Evolutionary conservation across 2,797 vertebrate species (phyloP).

Genomic region (Molossus alvarezi): DNA sequence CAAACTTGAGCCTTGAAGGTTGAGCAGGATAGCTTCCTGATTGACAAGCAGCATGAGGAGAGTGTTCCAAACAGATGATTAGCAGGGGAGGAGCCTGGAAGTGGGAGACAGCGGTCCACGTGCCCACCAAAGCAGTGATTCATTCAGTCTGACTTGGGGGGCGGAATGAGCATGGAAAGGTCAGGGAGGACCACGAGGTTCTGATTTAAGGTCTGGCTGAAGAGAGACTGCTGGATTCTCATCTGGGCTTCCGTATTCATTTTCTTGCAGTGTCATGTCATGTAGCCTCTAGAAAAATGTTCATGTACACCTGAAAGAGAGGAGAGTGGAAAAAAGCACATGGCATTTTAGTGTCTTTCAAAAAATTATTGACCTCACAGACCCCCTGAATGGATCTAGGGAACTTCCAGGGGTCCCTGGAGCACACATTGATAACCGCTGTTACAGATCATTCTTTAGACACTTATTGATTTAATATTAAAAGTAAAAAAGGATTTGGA

Average conservation of each 20-base stretch:
- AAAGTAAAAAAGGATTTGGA: neutral
- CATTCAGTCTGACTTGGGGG: neutral
- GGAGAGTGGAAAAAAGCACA: neutral
- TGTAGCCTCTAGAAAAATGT: neutral
- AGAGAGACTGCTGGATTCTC: neutral
- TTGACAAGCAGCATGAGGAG: too few relatives aligned
- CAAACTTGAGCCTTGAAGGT: neutral
- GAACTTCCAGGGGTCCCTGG: neutral
- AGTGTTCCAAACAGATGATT: accelerated
- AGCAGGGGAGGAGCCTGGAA: neutral
- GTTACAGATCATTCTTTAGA: neutral
- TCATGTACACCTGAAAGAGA: accelerated
- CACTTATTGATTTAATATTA: neutral
- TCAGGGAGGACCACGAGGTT: accelerated
- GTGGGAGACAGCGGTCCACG: accelerated
- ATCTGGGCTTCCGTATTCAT: neutral
- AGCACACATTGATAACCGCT: neutral
- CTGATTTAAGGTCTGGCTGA: neutral
- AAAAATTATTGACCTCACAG: neutral
- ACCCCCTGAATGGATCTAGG: neutral
- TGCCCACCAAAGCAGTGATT: neutral
- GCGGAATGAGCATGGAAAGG: accelerated
- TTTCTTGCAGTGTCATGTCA: neutral
- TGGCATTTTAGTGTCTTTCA: neutral
- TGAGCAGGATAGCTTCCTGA: neutral